Base-by-base conservation (phyloP, 2,797 vertebrate species). In the Labeo calbasu region DNA sequence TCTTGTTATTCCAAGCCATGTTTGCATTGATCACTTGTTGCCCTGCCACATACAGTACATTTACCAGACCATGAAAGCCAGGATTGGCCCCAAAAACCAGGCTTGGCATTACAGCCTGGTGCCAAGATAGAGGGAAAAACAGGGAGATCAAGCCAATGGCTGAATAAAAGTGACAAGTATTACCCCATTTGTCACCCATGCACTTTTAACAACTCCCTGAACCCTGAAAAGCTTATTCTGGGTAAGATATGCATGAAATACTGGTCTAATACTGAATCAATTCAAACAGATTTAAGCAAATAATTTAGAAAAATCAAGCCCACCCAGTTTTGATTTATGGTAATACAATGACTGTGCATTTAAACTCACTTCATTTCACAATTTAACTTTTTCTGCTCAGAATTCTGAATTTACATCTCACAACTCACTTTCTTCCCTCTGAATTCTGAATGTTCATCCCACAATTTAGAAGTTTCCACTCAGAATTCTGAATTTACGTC, bases 131-230 rank as follows among this genome's bases (percentile, higher is more conserved):
- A 81, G 85, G 63, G 40, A 19, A 57, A 43, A 61, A 82, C 86
- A 87, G 82, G 15, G 43, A 90, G 91, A 92, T 93, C 91, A 93
- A 93, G 87, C 83, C 81, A 79, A 59, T 13, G 19, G 59, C 87
- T 92, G 90, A 93, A 86, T 90, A 75, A 89, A 91, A 87, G 51
- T 89, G 91, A 90, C 91, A 88, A 86, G 86, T 14, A 63, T 59
- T 63, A 73, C 53, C 69, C 73, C 53, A 82, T 73, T 61, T 72
- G 55, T 63, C 43, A 51, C 25, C 43, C 40, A 5, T 4, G 9
- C 51, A 50, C 87, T 88, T 91, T 89, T 86, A 89, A 82, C 88
- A 90, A 89, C 19, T 86, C 88, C 88, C 88, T 91, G 89, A 92
- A 92, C 89, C 88, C 84, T 88, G 86, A 79, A 85, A 51, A 92